Evolutionary conservation across 2,888 invertebrate genomes (phyloP).

Genomic region (Dynastes tityus): DNA sequence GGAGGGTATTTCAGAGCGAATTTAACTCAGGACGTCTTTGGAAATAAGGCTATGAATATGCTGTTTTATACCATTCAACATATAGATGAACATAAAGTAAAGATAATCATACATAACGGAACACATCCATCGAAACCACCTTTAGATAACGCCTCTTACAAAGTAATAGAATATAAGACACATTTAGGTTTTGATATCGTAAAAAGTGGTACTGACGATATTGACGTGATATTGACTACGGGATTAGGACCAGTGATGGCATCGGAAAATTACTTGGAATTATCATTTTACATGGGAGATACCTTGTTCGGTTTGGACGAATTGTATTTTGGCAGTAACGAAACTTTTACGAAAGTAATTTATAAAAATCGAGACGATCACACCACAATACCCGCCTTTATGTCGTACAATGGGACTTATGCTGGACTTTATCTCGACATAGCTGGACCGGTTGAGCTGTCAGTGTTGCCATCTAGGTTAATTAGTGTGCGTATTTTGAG

Average conservation of each 20-base stretch:
- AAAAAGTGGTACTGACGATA: slow-evolving; percentile 59
- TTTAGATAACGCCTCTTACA: slow-evolving; percentile 5
- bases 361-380: slow-evolving; percentile 71
- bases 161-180: not conserved
- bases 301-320: slow-evolving; percentile 75
- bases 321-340: slow-evolving; percentile 68
- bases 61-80: slow-evolving; percentile 28
- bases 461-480: slow-evolving; percentile 72
- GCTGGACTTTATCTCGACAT: slow-evolving; percentile 75
- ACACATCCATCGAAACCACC: slow-evolving; percentile 47
- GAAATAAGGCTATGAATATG: slow-evolving; percentile 38
- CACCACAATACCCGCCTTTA: slow-evolving; percentile 72
- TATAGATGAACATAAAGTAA: slow-evolving; percentile 7
- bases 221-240: slow-evolving; percentile 71
- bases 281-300: slow-evolving; percentile 73
- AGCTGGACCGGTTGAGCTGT: slow-evolving; percentile 74
- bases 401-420: slow-evolving; percentile 73
- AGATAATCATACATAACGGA: slow-evolving; percentile 14
- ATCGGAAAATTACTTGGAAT: slow-evolving; percentile 76
- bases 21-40: slow-evolving; percentile 58
- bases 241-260: slow-evolving; percentile 75
- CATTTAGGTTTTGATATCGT: slow-evolving; percentile 60
- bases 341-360: slow-evolving; percentile 66
- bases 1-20: slow-evolving; percentile 38
- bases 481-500: slow-evolving; percentile 74